A percentile compares a stretch with the other conserved stretches of the same genome.
Conservation (phyloP, 2,797 vertebrate genomes). For the Onychomys torridus region DNA sequence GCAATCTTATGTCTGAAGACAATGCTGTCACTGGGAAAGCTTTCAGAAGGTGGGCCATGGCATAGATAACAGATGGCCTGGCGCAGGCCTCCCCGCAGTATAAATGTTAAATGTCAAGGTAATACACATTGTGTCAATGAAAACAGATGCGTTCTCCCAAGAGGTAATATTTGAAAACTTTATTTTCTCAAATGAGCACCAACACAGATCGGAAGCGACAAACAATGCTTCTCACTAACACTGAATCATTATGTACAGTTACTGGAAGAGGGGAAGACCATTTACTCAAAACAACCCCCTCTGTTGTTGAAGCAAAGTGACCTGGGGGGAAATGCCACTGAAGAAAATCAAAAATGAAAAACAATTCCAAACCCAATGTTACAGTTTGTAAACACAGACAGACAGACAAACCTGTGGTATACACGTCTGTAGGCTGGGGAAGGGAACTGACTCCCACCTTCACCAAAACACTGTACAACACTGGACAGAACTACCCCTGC, state of each 20-base stretch:
- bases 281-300: conserved; percentile 86
- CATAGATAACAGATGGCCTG: conserved; percentile 14
- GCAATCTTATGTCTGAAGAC: conserved; percentile 25
- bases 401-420: conserved; percentile 85
- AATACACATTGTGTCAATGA: conserved; percentile 39
- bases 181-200: conserved; percentile 93
- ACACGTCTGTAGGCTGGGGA: conserved; percentile 83
- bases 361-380: conserved; percentile 82
- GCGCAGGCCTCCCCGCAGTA: background rate
- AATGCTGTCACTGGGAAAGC: background rate
- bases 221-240: conserved; percentile 90
- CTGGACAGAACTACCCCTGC: conserved; percentile 14
- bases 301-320: conserved; percentile 88
- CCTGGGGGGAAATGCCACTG: conserved; percentile 82
- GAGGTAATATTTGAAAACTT: conserved; percentile 90
- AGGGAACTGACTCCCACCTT: conserved; percentile 82
- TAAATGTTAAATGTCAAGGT: conserved; percentile 20
- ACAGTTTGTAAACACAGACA: conserved; percentile 90
- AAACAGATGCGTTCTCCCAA: conserved; percentile 25
- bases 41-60: background rate
- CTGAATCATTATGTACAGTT: conserved; percentile 90
- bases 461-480: conserved; percentile 79
- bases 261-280: conserved; percentile 85
- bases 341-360: conserved; percentile 75
- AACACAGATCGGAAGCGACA: conserved; percentile 91